phyloP scores from a whole-genome alignment of 2,888 invertebrate genomes.

The Nasonia oneida region DNA sequence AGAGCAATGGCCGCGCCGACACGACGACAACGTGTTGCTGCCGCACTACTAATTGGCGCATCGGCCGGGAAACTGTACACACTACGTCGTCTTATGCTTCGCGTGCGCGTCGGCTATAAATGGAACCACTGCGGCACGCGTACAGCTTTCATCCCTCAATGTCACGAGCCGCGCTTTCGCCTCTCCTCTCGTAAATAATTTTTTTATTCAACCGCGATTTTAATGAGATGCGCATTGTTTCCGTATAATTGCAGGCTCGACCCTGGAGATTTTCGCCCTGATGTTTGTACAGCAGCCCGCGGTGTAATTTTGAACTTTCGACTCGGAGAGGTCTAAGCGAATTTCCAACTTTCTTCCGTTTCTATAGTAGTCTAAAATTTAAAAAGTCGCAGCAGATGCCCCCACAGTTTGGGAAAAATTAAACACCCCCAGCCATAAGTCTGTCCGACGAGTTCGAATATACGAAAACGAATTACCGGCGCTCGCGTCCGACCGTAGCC shows the following conservation, averaged over 20 bases:
- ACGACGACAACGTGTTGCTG: neutral
- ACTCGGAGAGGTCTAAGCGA: neutral
- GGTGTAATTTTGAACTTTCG: neutral
- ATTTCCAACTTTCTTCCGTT: neutral
- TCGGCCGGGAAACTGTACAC: neutral
- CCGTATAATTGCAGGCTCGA: neutral
- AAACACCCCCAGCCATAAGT: too few relatives aligned
- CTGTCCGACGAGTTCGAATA: too few relatives aligned
- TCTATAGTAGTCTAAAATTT: neutral
- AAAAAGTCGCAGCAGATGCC: neutral
- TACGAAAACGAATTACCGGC: too few relatives aligned
- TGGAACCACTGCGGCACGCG: neutral
- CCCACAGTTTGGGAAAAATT: neutral
- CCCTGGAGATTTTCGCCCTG: neutral
- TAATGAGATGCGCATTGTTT: slow-evolving; percentile 7
- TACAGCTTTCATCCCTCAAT: slow-evolving; percentile 26
- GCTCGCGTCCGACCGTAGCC: too few relatives aligned
- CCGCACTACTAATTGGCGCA: neutral
- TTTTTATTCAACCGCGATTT: neutral
- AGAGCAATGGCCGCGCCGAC: neutral
- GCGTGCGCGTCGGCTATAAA: neutral
- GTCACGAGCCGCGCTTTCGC: neutral
- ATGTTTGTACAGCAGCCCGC: neutral
- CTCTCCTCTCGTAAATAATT: too few relatives aligned
- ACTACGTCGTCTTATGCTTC: neutral